A percentile compares a stretch with the other conserved stretches of the same genome.
Conservation (phyloP, 1,140 invertebrate genomes). For the Diploscapter pachys region DNA sequence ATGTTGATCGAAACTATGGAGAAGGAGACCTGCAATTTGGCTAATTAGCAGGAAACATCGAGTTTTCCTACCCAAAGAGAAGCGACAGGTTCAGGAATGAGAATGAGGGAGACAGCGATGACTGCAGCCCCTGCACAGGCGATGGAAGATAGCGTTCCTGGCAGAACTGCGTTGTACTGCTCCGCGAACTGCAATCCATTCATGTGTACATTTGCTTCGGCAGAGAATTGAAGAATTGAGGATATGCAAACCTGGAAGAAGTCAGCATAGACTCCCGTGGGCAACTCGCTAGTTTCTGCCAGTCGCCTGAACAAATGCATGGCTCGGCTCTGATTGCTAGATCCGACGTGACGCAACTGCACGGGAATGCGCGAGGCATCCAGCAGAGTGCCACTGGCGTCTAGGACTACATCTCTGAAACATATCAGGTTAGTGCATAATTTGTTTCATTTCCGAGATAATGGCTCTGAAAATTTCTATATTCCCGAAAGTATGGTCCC, state of each 20-base stretch:
- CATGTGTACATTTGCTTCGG: neutral
- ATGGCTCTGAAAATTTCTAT: neutral
- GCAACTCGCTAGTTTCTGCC: slow-evolving; percentile 75
- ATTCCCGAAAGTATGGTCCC: slow-evolving; percentile 60
- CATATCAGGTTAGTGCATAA: neutral
- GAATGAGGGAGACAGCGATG: slow-evolving; percentile 89
- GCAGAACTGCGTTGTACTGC: slow-evolving; percentile 56
- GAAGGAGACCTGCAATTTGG: slow-evolving; percentile 67
- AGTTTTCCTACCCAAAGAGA: slow-evolving; percentile 74
- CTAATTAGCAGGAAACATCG: neutral
- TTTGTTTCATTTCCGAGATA: neutral
- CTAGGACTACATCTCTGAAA: slow-evolving; percentile 44
- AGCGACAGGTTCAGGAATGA: slow-evolving; percentile 87
- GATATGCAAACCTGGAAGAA: slow-evolving; percentile 72
- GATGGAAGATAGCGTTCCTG: slow-evolving; percentile 80
- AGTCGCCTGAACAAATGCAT: slow-evolving; percentile 62
- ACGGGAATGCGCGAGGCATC: slow-evolving; percentile 49
- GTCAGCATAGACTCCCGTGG: slow-evolving; percentile 86
- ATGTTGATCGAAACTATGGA: slow-evolving; percentile 89
- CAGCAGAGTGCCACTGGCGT: slow-evolving; percentile 20
- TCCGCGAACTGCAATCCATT: slow-evolving; percentile 50
- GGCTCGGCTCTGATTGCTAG: slow-evolving; percentile 50
- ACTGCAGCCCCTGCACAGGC: slow-evolving; percentile 83
- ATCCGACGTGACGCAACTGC: slow-evolving; percentile 52
- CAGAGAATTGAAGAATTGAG: neutral